Evolutionary conservation across 2,113 vertebrate species (phyloP), one percentile per base, ranked within the genome.

Genomic region (Phasianus colchicus): DNA sequence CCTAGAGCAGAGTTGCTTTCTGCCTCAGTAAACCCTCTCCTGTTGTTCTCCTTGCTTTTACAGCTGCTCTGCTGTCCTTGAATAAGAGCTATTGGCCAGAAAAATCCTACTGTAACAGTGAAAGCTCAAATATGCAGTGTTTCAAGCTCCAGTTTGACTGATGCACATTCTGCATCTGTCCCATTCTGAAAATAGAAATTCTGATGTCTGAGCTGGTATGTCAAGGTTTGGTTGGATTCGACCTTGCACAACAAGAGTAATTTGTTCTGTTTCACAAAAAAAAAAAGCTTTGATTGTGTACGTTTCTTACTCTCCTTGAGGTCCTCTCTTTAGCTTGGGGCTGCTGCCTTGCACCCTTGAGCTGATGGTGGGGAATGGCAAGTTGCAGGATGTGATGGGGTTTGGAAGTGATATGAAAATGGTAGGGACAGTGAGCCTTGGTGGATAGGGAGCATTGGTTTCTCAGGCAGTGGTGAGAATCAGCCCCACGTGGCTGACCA

Each of bases 21-120:
- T 83, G 67, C 83, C 34, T 80, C 48, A 54, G 12, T 36, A 47
- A 52, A 80, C 34, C 67, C 7, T 0, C 38, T 85, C 36, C 6
- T 65, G 12, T 40, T 78, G 21, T 89, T 93, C 72, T 50, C 58
- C 50, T 83, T 88, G 83, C 55, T 81, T 60, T 74, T 71, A n/a
- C 82, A 91, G 79, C 88, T 88, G 79, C 64, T 92, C 48, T 85
- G 43, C 83, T 88, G 92, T 57, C 95, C 93, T 96, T 96, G 90
- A 78, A 52, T 52, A 38, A 71, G 83, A 88, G 42, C 76, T 64
- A 3, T 29, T 45, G 82, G 42, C 48, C 79, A 88, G 74, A 15
- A 74, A 63, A 91, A 52, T 34, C 70, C 43, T 16, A 27, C 9
- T 47, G 32, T 86, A 73, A 45, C 65, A 78, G 38, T 15, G 38